Base-by-base conservation (phyloP, 2,113 vertebrate genomes). In the Lota lota region DNA sequence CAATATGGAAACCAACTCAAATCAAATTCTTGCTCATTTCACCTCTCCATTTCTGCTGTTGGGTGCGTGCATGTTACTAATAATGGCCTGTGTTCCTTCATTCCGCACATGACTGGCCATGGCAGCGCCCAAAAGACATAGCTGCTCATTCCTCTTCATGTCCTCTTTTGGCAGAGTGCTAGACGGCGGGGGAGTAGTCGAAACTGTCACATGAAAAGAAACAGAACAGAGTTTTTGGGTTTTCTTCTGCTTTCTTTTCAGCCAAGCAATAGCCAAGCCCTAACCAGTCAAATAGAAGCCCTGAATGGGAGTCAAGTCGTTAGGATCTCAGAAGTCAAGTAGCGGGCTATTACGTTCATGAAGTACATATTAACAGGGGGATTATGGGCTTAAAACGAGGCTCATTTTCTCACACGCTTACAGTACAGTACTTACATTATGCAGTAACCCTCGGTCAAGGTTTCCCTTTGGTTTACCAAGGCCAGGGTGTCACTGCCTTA, bases 301-400 rank as follows among this genome's bases (percentile, higher is more conserved):
- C 40, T 69, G 77, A 82, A 83, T 83, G 69, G 78, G 82, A 83
- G 83, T 85, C 67, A 79, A 80, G 76, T 66, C 8, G 15, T 70
- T 56, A 18, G n/a, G 75, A 66, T 63, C 76, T 84, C 82, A 78
- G 80, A 81, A 87, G 82, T 83, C 83, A 82, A 83, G 81, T 68
- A 76, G 76, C 71, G 80, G 78, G 78, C 84, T 78, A 85, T 84
- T 65, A 73, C 72, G 73, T 50, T 33, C 28, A 33, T 33, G 71
- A 66, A 79, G 80, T 83, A 79, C 75, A 84, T 84, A 84, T 87
- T 84, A 85, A 87, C 81, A 54, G 53, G 51, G 47, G 69, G 78
- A 85, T 88, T 86, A 81, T 22, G 40, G 56, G 69, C 36, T 68
- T 66, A 33, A 69, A 78, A 85, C 40, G 10, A 47, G 74, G 61